Conservation (phyloP, 2,113 vertebrate genomes). For the Chaetodon auriga region DNA sequence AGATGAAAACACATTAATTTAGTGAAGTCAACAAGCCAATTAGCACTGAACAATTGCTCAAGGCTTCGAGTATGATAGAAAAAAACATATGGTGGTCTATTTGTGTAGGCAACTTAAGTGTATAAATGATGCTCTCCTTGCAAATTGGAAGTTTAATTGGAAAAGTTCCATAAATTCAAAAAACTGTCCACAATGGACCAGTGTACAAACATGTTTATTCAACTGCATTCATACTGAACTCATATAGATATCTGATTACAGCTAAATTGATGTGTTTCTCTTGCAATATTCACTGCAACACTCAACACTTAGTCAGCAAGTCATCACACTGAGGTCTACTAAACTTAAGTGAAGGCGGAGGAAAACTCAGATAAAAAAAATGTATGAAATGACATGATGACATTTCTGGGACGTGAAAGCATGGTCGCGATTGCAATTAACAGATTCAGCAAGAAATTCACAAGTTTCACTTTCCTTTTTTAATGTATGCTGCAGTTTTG, state of each 20-base stretch:
- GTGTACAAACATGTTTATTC: background rate
- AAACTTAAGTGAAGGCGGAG: background rate
- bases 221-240: background rate
- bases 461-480: background rate
- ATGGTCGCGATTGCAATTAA: background rate
- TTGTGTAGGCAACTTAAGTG: background rate
- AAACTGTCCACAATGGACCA: background rate
- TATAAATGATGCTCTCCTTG: background rate
- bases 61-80: background rate
- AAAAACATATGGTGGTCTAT: background rate
- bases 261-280: background rate
- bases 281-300: background rate
- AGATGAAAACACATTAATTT: background rate
- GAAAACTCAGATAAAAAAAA: background rate
- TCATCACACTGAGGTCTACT: background rate
- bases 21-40: background rate
- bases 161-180: background rate
- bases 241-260: background rate
- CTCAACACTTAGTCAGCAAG: background rate
- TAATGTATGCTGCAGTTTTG: background rate
- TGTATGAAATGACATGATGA: background rate
- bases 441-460: background rate
- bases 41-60: background rate
- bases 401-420: background rate
- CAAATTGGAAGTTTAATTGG: background rate